phyloP scores from a whole-genome alignment of 1,140 invertebrate genomes.

The Cheumatopsyche charites region DNA sequence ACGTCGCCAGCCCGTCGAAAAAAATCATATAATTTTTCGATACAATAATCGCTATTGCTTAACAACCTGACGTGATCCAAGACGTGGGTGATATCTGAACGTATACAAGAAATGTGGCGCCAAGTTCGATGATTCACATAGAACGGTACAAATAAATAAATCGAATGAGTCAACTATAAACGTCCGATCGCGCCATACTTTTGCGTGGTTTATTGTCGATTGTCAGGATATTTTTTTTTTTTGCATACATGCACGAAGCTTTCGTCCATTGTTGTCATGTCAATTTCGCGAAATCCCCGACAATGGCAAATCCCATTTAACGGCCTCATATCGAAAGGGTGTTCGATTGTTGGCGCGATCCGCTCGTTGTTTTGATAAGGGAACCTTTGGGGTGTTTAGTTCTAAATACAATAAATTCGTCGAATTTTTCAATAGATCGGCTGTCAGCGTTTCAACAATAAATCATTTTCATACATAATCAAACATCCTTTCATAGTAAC shows the following conservation, averaged over 20 bases:
- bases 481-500: too few relatives aligned
- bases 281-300: neutral
- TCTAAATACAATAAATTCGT: too few relatives aligned
- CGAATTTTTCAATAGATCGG: too few relatives aligned
- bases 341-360: too few relatives aligned
- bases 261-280: neutral
- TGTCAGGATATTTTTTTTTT: too few relatives aligned
- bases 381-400: too few relatives aligned
- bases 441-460: too few relatives aligned
- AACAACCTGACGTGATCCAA: neutral
- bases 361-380: neutral
- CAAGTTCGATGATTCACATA: conserved; percentile 18
- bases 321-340: too few relatives aligned
- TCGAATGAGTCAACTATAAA: neutral
- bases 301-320: conserved; percentile 10
- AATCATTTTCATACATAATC: too few relatives aligned
- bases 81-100: conserved; percentile 12
- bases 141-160: neutral
- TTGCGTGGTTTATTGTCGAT: too few relatives aligned
- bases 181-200: too few relatives aligned
- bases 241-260: neutral
- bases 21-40: neutral
- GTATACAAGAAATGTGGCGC: conserved; percentile 16
- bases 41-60: conserved; percentile 18
- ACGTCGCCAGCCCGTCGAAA: neutral